Percentiles rank a stretch among this genome's conserved stretches.
Evolutionary conservation across 2,888 invertebrate genomes (phyloP).

Genomic region (Dicycla oo): DNA sequence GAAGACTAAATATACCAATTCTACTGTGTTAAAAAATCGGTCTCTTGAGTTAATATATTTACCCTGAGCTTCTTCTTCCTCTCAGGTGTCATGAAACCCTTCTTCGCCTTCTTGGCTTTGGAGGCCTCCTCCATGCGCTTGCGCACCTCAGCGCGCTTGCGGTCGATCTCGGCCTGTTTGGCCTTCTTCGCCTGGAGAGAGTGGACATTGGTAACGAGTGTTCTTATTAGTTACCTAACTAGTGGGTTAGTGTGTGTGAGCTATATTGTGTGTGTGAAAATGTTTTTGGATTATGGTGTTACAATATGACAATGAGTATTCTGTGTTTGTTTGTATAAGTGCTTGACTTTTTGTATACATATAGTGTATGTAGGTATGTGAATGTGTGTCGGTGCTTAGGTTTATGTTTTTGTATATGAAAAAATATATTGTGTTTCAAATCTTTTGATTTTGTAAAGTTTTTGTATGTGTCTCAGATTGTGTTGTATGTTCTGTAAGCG

Average conservation of each 20-base stretch:
- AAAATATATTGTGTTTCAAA: neutral
- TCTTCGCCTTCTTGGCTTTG: slow-evolving; percentile 99
- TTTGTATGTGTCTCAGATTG: slow-evolving; percentile 8
- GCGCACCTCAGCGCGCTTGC: slow-evolving; percentile 99
- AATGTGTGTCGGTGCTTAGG: neutral
- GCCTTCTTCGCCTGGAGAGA: slow-evolving; percentile 97
- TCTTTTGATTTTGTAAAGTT: neutral
- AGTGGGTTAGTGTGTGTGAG: slow-evolving; percentile 34
- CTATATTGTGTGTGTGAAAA: slow-evolving; percentile 13
- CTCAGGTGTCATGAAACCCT: slow-evolving; percentile 99
- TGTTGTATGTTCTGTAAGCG: slow-evolving; percentile 12
- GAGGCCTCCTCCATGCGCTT: slow-evolving; percentile 99
- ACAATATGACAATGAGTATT: neutral
- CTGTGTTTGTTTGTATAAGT: slow-evolving; percentile 5
- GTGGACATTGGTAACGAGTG: slow-evolving; percentile 73
- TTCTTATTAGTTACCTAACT: slow-evolving; percentile 36
- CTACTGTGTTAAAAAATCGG: neutral
- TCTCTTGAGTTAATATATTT: slow-evolving; percentile 78
- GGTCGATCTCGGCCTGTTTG: slow-evolving; percentile 99
- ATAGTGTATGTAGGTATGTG: neutral
- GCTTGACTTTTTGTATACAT: neutral
- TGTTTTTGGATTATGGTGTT: neutral
- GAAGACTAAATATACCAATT: slow-evolving; percentile 18
- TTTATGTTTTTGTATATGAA: neutral
- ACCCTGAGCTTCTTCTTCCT: slow-evolving; percentile 99